Conservation (phyloP, 1,140 invertebrate genomes). For the Drosophila novamexicana region DNA sequence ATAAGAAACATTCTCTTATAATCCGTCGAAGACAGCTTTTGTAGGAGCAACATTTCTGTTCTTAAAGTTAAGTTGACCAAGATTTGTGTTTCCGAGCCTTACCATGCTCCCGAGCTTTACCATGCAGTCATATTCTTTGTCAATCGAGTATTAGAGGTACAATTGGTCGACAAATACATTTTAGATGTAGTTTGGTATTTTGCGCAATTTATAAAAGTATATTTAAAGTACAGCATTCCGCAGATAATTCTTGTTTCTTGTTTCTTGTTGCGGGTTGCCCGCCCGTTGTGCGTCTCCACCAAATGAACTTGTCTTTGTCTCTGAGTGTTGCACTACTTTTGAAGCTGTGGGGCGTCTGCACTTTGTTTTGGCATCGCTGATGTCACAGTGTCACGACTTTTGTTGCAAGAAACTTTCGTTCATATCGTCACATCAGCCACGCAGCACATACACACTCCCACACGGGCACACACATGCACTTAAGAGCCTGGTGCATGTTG, state of each 20-base stretch:
- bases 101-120: too few relatives aligned
- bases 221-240: background rate
- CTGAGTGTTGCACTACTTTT: background rate
- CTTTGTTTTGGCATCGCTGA: slow-evolving; percentile 34
- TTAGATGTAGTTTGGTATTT: too few relatives aligned
- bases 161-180: too few relatives aligned
- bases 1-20: too few relatives aligned
- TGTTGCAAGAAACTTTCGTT: slow-evolving; percentile 68
- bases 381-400: slow-evolving; percentile 71
- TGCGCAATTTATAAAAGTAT: background rate
- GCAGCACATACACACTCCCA: slow-evolving; percentile 3
- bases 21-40: too few relatives aligned
- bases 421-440: slow-evolving; percentile 58
- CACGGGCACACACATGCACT: background rate
- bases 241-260: background rate
- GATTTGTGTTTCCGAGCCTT: too few relatives aligned
- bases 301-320: slow-evolving; percentile 25
- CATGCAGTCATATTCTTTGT: too few relatives aligned
- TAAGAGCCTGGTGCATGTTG: slow-evolving; percentile 22
- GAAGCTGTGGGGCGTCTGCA: slow-evolving; percentile 23
- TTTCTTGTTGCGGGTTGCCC: background rate
- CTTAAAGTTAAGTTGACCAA: too few relatives aligned
- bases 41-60: too few relatives aligned
- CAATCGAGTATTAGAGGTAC: too few relatives aligned
- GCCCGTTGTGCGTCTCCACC: slow-evolving; percentile 29